phyloP scores from a whole-genome alignment of 2,888 invertebrate genomes.

The Macaria liturata region DNA sequence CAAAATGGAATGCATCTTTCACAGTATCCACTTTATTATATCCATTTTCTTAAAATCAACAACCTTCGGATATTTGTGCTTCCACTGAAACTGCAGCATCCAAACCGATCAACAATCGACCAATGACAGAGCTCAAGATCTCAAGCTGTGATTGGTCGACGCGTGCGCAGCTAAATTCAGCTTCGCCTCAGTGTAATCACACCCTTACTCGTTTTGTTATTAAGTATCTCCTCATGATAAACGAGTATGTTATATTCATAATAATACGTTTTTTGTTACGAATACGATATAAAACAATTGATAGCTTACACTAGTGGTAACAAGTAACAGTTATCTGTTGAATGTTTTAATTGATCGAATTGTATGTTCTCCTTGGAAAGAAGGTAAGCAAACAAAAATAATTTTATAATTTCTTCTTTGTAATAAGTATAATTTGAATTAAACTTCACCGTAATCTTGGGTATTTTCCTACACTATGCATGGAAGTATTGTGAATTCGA shows the following conservation, averaged over 20 bases:
- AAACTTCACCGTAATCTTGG: neutral
- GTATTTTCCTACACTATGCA: constrained; percentile 6
- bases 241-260: constrained; percentile 45
- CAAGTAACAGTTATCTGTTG: constrained; percentile 68
- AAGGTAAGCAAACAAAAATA: constrained; percentile 10
- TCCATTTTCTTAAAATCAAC: constrained; percentile 51
- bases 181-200: too few relatives aligned
- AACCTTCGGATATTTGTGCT: constrained; percentile 54
- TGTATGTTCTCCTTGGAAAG: constrained; percentile 3
- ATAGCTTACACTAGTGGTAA: constrained; percentile 80
- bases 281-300: constrained; percentile 65
- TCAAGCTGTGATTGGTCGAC: too few relatives aligned
- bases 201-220: constrained; percentile 13
- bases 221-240: constrained; percentile 53
- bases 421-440: too few relatives aligned
- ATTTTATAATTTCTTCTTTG: too few relatives aligned
- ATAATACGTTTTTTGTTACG: constrained; percentile 50
- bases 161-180: too few relatives aligned
- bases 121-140: too few relatives aligned
- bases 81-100: too few relatives aligned
- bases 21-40: constrained; percentile 61
- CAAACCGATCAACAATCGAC: too few relatives aligned
- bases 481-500: constrained; percentile 1
- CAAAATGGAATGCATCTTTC: constrained; percentile 78
- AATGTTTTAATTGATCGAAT: constrained; percentile 45